These are phyloP conservation scores for Erethizon dorsatum DNA, from an alignment of 2,797 vertebrate genomes.

Conservation along the genomic window DNA sequence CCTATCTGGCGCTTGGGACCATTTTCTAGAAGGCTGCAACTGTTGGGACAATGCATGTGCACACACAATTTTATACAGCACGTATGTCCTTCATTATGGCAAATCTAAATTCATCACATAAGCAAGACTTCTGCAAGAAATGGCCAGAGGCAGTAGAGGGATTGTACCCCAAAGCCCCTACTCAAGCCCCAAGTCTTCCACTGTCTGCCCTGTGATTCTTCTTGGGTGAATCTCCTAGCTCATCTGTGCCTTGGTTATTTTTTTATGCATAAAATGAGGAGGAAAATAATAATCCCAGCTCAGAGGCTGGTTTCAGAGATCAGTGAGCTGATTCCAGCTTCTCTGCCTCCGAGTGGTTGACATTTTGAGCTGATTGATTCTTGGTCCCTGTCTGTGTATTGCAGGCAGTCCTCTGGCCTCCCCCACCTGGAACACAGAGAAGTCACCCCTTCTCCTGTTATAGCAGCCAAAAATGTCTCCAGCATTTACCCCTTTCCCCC, in stretches of 20 bases:
- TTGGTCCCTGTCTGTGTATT: accelerated
- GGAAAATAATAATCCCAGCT: not conserved
- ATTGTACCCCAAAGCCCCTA: not conserved
- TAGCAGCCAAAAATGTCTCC: not conserved
- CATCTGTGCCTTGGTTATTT: not conserved
- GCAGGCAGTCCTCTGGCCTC: not conserved
- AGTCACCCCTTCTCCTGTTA: not conserved
- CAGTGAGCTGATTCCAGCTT: not conserved
- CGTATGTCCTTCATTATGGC: not conserved
- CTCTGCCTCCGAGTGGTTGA: not conserved
- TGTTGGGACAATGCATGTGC: not conserved
- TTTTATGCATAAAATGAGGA: not conserved
- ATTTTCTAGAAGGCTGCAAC: not conserved
- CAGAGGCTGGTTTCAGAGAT: not conserved
- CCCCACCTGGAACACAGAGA: accelerated
- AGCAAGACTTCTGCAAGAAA: not conserved
- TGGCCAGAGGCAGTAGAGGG: accelerated
- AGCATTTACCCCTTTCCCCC: not conserved
- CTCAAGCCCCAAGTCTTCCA: not conserved
- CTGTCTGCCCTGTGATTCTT: accelerated
- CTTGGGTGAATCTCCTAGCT: not conserved
- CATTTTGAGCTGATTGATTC: not conserved
- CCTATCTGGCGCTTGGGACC: not conserved
- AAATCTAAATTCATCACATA: not conserved
- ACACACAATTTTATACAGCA: not conserved